Conservation (phyloP, 2,113 vertebrate species). For the Elachura formosa region DNA sequence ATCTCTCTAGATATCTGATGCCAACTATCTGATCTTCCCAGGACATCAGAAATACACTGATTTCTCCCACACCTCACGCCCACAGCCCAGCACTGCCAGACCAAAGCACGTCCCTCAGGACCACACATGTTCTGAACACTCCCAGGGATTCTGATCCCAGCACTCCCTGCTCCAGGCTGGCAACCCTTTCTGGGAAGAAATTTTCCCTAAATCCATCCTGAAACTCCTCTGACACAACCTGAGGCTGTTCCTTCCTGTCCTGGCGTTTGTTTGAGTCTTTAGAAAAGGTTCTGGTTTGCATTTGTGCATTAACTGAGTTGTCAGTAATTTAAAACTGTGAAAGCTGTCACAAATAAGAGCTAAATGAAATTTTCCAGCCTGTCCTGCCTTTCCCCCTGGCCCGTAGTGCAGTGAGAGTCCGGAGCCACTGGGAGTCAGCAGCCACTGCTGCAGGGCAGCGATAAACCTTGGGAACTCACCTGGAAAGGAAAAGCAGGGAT, state of each 20-base stretch:
- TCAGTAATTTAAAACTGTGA: neutral
- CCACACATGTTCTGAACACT: accelerated
- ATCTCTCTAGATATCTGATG: too few species aligned
- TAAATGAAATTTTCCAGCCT: too few species aligned
- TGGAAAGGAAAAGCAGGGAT: too few species aligned
- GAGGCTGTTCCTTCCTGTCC: neutral
- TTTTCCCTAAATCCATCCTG: accelerated
- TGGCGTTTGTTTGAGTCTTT: too few species aligned
- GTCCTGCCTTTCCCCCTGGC: neutral
- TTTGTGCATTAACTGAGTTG: accelerated
- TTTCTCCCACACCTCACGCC: neutral
- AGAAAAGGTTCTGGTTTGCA: neutral
- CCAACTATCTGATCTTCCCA: neutral
- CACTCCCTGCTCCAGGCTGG: neutral
- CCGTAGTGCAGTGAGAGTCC: neutral
- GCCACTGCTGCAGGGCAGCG: neutral
- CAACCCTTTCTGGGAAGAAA: too few species aligned
- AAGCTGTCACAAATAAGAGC: neutral
- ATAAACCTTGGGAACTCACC: too few species aligned
- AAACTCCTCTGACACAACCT: neutral
- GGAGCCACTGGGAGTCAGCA: constrained; percentile 9
- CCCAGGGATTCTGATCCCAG: neutral
- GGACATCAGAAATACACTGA: neutral
- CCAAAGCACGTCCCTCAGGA: neutral
- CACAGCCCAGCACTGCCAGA: neutral